phyloP scores from a whole-genome alignment of 2,113 vertebrate species.

The Morone saxatilis region DNA sequence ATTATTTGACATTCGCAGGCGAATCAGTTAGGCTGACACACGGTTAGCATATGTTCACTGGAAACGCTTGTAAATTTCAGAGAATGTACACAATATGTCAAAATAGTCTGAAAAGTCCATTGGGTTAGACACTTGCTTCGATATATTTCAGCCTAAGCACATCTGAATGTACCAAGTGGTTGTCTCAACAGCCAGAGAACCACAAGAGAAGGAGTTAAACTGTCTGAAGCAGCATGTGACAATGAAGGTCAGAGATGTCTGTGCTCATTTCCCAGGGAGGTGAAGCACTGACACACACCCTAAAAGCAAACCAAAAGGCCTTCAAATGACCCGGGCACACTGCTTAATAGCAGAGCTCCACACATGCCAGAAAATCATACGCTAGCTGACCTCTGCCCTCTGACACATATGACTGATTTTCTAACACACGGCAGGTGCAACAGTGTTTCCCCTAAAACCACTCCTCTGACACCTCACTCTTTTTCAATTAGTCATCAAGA shows the following conservation, averaged over 20 bases:
- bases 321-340: conserved; percentile 5
- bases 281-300: conserved; percentile 8
- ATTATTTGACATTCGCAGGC: conserved; percentile 10
- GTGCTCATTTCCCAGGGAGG: conserved; percentile 12
- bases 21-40: conserved; percentile 20
- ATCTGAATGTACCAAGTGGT: background rate
- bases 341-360: conserved; percentile 9
- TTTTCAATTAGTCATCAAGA: background rate
- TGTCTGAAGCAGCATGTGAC: conserved; percentile 15
- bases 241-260: conserved; percentile 24
- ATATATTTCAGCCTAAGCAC: conserved; percentile 9
- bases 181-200: background rate
- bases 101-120: background rate
- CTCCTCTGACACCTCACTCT: conserved; percentile 7
- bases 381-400: conserved; percentile 45
- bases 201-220: background rate
- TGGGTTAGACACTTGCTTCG: background rate
- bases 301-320: conserved; percentile 18
- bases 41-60: conserved; percentile 46
- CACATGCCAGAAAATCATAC: conserved; percentile 39
- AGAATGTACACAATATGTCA: conserved; percentile 31
- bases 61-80: conserved; percentile 11
- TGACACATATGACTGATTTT: conserved; percentile 25
- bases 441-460: conserved; percentile 3
- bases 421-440: conserved; percentile 43